Conservation (phyloP, 2,797 vertebrate genomes). For the Pangasius macronema region DNA sequence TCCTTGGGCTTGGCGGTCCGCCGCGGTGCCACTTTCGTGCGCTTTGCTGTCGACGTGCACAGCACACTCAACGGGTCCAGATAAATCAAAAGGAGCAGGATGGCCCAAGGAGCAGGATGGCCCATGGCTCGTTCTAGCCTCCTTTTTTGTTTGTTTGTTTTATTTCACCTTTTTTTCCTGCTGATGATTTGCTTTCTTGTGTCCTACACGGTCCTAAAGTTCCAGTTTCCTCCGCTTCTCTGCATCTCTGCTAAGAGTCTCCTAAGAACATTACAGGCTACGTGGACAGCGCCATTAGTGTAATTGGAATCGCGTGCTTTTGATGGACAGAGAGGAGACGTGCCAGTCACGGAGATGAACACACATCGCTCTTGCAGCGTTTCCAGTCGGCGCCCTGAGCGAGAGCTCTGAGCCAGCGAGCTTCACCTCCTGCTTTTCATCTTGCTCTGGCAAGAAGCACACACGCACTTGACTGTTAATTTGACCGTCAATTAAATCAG, state of each 20-base stretch:
- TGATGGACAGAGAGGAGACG: conserved; percentile 18
- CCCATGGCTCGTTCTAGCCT: conserved; percentile 28
- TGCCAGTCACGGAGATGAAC: conserved; percentile 31
- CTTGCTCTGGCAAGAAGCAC: conserved; percentile 41
- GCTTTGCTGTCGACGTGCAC: conserved; percentile 71
- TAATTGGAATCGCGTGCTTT: conserved; percentile 25
- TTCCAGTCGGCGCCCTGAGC: conserved; percentile 44
- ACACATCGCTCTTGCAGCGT: conserved; percentile 51
- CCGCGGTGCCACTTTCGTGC: conserved; percentile 65
- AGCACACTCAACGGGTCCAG: conserved; percentile 77
- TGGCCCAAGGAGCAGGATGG: conserved; percentile 39
- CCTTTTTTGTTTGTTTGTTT: not conserved
- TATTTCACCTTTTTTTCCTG: conserved; percentile 13
- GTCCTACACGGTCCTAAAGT: conserved; percentile 44
- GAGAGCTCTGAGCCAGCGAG: conserved; percentile 44
- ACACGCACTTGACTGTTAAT: conserved; percentile 58
- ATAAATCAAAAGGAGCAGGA: conserved; percentile 78
- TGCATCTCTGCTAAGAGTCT: conserved; percentile 50
- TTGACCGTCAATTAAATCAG: conserved; percentile 56
- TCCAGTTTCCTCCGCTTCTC: conserved; percentile 48
- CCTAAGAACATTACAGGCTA: conserved; percentile 17
- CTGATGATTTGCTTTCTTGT: conserved; percentile 24
- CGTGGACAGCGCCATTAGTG: conserved; percentile 49
- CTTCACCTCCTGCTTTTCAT: conserved; percentile 33
- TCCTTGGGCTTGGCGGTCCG: conserved; percentile 67